phyloP scores from a whole-genome alignment of 2,888 invertebrate species.

The Sinotaia quadrata region DNA sequence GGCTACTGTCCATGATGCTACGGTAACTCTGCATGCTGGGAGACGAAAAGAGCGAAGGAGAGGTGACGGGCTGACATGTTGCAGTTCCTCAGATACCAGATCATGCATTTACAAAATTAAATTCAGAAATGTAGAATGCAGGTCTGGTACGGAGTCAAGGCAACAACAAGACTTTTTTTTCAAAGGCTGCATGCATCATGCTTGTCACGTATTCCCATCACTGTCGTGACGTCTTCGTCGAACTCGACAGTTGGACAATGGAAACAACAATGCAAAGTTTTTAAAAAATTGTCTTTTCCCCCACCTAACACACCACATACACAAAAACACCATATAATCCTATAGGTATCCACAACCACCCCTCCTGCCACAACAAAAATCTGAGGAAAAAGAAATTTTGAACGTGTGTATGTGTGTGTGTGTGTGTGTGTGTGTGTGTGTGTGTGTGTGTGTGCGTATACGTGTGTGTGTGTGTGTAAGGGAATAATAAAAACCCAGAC shows the following conservation, averaged over 20 bases:
- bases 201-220: too few relatives aligned
- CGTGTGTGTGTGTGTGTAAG: slow-evolving; percentile 12
- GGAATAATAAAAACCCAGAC: too few relatives aligned
- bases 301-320: too few relatives aligned
- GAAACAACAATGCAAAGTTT: too few relatives aligned
- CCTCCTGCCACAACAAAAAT: neutral
- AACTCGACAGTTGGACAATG: too few relatives aligned
- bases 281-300: neutral
- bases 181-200: too few relatives aligned
- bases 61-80: slow-evolving; percentile 15
- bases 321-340: too few relatives aligned
- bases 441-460: slow-evolving; percentile 20
- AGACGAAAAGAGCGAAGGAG: neutral
- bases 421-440: slow-evolving; percentile 15
- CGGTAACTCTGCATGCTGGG: too few relatives aligned
- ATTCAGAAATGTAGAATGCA: slow-evolving; percentile 87
- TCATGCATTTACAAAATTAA: slow-evolving; percentile 98
- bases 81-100: slow-evolving; percentile 79
- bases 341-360: neutral
- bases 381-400: neutral
- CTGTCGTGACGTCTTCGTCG: too few relatives aligned
- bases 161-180: too few relatives aligned
- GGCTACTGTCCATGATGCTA: too few relatives aligned
- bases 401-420: neutral
- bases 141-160: slow-evolving; percentile 89